phyloP scores from a whole-genome alignment of 2,888 invertebrate species.

The Lamellibrachia columna region DNA sequence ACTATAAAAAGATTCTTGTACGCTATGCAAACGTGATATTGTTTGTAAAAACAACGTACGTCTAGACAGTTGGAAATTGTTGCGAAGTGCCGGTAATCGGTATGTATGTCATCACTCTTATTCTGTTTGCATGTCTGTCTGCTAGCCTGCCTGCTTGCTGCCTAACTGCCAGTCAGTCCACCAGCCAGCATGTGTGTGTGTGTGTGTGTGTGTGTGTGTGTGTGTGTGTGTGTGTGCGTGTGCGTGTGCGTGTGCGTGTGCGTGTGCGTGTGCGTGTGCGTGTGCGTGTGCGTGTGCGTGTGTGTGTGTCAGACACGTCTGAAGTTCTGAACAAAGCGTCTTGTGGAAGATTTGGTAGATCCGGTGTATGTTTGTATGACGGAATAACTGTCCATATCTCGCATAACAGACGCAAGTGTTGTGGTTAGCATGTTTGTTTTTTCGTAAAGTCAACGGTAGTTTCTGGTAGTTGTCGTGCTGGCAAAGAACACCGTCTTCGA shows the following conservation, averaged over 20 bases:
- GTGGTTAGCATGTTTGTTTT: not conserved
- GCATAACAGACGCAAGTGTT: not conserved
- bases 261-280: not conserved
- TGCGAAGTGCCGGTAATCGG: no score
- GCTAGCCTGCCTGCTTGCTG: not conserved
- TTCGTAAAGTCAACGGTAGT: not conserved
- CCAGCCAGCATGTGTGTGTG: not conserved
- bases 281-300: not conserved
- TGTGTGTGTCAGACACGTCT: not conserved
- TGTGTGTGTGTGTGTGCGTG: constrained; percentile 6
- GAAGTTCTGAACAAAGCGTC: not conserved
- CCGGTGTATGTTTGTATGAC: not conserved
- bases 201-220: not conserved
- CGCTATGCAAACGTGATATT: no score
- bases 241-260: not conserved
- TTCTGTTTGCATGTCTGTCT: not conserved
- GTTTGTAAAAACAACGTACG: no score
- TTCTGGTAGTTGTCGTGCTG: not conserved
- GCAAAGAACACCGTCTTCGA: not conserved
- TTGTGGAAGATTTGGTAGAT: no score
- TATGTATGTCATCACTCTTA: no score
- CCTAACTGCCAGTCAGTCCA: not conserved
- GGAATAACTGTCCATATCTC: not conserved
- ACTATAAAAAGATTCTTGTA: no score
- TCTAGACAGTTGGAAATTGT: no score